Percentiles rank a stretch among this genome's conserved stretches.
Conservation (phyloP, 2,888 invertebrate genomes). For the Tryphoninae sp. region DNA sequence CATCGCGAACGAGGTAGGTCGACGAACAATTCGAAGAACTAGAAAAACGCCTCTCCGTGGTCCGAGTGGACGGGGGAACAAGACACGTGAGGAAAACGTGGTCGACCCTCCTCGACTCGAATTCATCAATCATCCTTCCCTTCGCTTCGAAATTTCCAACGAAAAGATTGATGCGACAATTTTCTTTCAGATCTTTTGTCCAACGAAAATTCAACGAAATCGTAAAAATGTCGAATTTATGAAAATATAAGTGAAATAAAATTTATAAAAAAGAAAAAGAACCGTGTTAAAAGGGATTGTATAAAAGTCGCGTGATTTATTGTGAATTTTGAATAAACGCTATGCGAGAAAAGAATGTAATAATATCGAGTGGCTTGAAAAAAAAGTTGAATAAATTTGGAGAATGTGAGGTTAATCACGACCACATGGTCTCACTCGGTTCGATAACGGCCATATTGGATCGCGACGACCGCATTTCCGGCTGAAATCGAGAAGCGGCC, state of each 20-base stretch:
- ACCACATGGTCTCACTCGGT: constrained; percentile 34
- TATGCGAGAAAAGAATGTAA: too few species aligned
- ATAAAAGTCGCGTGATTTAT: too few species aligned
- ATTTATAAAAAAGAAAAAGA: neutral
- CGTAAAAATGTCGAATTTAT: constrained; percentile 12
- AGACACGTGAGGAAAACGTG: constrained; percentile 69
- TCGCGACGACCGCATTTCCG: constrained; percentile 43
- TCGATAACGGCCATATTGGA: constrained; percentile 43
- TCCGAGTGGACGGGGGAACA: neutral
- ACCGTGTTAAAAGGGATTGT: too few species aligned
- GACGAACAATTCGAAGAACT: neutral
- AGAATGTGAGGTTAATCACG: constrained; percentile 10
- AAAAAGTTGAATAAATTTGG: constrained; percentile 1
- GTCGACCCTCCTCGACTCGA: constrained; percentile 30
- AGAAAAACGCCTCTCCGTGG: neutral
- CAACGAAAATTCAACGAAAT: constrained; percentile 18
- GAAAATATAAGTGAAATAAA: constrained; percentile 19
- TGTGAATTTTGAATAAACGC: too few species aligned
- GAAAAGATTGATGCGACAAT: neutral
- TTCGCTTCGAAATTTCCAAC: constrained; percentile 20
- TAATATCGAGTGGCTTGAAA: constrained; percentile 28
- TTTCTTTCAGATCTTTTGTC: neutral
- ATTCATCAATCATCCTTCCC: constrained; percentile 10
- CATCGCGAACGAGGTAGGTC: neutral
- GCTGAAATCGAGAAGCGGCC: constrained; percentile 29